These are phyloP conservation scores for Escarpia spicata DNA, from an alignment of 2,888 invertebrate genomes.

Conservation along the genomic window DNA sequence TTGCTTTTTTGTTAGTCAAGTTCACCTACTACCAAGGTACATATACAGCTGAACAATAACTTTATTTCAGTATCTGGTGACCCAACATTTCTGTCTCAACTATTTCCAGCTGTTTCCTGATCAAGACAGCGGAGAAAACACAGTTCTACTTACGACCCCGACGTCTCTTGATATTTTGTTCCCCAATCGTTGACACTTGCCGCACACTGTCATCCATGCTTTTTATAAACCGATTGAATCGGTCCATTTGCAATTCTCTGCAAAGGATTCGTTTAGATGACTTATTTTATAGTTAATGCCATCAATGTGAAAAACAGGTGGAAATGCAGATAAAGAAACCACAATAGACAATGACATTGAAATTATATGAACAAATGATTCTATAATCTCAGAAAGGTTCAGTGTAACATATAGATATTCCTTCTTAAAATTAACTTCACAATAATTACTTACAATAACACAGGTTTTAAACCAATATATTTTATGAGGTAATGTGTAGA, in stretches of 20 bases:
- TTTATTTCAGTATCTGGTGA: neutral
- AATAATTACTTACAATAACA: neutral
- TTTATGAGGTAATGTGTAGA: no score
- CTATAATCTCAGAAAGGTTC: neutral
- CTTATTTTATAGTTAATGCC: neutral
- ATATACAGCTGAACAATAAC: no score
- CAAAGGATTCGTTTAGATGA: neutral
- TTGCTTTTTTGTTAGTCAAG: no score
- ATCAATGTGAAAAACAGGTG: neutral
- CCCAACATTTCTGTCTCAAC: neutral
- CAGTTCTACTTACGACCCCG: conserved; percentile 72
- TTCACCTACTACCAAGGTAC: no score
- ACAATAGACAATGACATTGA: neutral
- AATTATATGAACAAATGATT: neutral
- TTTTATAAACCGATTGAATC: conserved; percentile 82
- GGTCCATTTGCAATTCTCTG: conserved; percentile 69
- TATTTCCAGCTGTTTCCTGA: neutral
- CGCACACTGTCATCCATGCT: conserved; percentile 89
- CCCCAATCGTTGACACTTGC: conserved; percentile 80
- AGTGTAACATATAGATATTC: neutral
- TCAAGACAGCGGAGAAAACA: neutral
- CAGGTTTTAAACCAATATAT: neutral
- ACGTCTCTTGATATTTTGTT: conserved; percentile 88
- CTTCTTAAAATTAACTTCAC: neutral
- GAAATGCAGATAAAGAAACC: neutral